These are phyloP conservation scores for Scarus forsteni DNA, from an alignment of 2,797 vertebrate species.

Conservation along the genomic window DNA sequence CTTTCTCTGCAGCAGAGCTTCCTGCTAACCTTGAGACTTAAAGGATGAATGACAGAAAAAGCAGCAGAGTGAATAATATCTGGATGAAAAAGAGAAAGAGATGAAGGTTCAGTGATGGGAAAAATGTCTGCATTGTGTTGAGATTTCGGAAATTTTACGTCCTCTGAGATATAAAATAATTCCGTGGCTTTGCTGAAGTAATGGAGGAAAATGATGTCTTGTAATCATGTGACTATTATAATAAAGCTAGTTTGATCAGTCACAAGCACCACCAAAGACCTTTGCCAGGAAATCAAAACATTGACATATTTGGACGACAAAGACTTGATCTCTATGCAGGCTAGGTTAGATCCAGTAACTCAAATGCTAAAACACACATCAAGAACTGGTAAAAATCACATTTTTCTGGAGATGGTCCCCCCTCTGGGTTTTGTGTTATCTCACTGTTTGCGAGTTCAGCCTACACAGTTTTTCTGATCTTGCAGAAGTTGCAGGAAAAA, in stretches of 20 bases:
- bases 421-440: constrained; percentile 14
- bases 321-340: constrained; percentile 60
- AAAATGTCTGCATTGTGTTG: constrained; percentile 21
- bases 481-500: constrained; percentile 10
- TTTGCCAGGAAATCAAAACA: constrained; percentile 61
- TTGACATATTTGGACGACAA: constrained; percentile 56
- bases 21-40: constrained; percentile 19
- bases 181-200: constrained; percentile 58
- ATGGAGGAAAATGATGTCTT: constrained; percentile 15
- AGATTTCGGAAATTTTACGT: constrained; percentile 30
- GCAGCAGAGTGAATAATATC: constrained; percentile 32
- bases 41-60: constrained; percentile 13
- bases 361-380: constrained; percentile 61
- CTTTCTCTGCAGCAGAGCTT: neutral
- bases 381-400: constrained; percentile 41
- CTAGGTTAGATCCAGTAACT: constrained; percentile 61
- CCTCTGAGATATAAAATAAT: constrained; percentile 36
- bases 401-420: constrained; percentile 20
- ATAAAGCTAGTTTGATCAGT: constrained; percentile 61
- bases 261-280: constrained; percentile 53
- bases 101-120: constrained; percentile 28
- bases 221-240: constrained; percentile 22
- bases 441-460: constrained; percentile 34
- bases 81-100: constrained; percentile 32
- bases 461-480: constrained; percentile 27